phyloP scores from a whole-genome alignment of 2,888 invertebrate species.

The Ochropacha duplaris region DNA sequence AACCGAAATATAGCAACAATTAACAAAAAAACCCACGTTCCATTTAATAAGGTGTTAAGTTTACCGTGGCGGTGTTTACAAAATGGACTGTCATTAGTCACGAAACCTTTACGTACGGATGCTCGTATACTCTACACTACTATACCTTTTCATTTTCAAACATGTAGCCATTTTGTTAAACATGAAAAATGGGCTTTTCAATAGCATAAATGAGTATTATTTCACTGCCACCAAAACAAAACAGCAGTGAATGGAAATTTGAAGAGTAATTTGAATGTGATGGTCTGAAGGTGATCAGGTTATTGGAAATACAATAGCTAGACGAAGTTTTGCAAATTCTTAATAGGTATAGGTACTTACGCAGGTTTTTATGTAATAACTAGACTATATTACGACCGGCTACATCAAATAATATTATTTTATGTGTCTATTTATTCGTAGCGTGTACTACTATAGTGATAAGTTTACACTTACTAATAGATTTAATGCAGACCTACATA shows the following conservation, averaged over 20 bases:
- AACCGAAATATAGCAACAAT: conserved; percentile 74
- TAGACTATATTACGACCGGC: no score
- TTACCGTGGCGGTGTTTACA: conserved; percentile 60
- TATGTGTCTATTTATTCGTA: no score
- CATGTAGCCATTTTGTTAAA: background rate
- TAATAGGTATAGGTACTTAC: background rate
- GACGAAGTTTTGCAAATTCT: no score
- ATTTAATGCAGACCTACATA: no score
- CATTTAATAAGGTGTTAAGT: conserved; percentile 77
- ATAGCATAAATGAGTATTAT: no score
- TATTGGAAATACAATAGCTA: background rate
- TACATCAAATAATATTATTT: no score
- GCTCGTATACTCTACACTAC: background rate
- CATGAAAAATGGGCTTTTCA: background rate
- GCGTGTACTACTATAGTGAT: no score
- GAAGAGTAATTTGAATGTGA: background rate
- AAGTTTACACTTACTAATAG: no score
- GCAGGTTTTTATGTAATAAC: no score
- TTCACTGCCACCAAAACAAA: no score
- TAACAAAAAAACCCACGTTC: conserved; percentile 75
- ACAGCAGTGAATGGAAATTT: background rate
- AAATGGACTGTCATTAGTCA: conserved; percentile 67
- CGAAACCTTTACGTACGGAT: conserved; percentile 33
- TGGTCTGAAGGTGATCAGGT: background rate
- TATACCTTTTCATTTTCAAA: background rate